Percentiles rank a stretch among this genome's conserved stretches.
phyloP scores from a whole-genome alignment of 2,888 invertebrate genomes.

The Trichogramma evanescens region DNA sequence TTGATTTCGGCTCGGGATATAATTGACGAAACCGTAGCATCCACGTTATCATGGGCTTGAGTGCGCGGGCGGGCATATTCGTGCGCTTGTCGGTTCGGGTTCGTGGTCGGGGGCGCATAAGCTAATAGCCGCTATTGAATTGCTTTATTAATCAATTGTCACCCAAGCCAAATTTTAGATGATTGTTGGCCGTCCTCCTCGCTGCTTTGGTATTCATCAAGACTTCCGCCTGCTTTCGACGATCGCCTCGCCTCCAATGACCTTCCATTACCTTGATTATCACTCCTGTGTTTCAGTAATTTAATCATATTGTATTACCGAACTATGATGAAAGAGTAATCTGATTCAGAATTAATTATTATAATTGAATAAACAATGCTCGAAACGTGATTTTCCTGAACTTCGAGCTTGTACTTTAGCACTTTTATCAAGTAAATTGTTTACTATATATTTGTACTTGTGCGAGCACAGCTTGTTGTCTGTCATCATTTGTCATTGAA shows the following conservation, averaged over 20 bases:
- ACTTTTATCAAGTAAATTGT: too few relatives aligned
- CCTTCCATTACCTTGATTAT: not conserved
- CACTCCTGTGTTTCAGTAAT: too few relatives aligned
- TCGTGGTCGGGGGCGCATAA: conserved; percentile 25
- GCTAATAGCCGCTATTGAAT: conserved; percentile 32
- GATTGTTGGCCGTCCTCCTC: conserved; percentile 25
- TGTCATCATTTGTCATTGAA: too few relatives aligned
- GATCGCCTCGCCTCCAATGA: not conserved
- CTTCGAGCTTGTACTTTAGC: too few relatives aligned
- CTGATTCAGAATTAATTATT: too few relatives aligned
- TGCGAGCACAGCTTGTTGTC: too few relatives aligned
- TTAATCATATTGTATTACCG: too few relatives aligned
- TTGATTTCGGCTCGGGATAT: not conserved
- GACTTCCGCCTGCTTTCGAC: not conserved
- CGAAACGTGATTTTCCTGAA: too few relatives aligned
- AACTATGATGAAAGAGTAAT: too few relatives aligned
- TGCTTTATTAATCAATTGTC: conserved; percentile 34
- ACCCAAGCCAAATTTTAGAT: conserved; percentile 29
- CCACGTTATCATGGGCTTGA: conserved; percentile 15
- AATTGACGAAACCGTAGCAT: conserved; percentile 15
- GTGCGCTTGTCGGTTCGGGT: conserved; percentile 12
- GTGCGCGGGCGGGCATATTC: too few relatives aligned
- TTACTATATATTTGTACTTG: too few relatives aligned
- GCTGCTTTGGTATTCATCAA: conserved; percentile 1
- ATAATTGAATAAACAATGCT: too few relatives aligned